phyloP scores from a whole-genome alignment of 1,140 invertebrate genomes.

The Brachionus asplanchnoidis region DNA sequence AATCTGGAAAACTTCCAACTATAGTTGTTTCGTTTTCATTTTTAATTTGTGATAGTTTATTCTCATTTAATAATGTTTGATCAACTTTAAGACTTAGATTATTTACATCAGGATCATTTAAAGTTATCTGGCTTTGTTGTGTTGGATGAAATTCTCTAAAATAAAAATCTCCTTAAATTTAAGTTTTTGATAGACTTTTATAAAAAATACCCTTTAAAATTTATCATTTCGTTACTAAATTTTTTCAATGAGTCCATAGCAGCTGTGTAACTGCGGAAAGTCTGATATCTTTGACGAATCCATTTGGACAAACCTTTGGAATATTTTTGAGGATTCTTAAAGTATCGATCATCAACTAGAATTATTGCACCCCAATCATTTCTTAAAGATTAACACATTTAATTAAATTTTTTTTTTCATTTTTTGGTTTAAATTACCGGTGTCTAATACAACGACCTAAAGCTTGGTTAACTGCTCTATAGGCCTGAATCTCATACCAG shows the following conservation, averaged over 20 bases:
- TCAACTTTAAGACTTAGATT: neutral
- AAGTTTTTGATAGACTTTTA: neutral
- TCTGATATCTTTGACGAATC: constrained; percentile 20
- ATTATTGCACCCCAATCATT: constrained; percentile 90
- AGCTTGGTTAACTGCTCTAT: constrained; percentile 60
- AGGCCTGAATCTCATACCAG: constrained; percentile 73
- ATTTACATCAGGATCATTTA: neutral
- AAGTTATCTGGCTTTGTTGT: neutral
- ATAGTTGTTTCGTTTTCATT: neutral
- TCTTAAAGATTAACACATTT: neutral
- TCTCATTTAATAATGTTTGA: neutral
- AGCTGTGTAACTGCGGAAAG: neutral
- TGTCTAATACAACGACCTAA: constrained; percentile 67
- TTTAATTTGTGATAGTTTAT: neutral
- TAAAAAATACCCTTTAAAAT: neutral
- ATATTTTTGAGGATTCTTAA: constrained; percentile 40
- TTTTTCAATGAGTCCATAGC: constrained; percentile 33
- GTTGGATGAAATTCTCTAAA: constrained; percentile 17
- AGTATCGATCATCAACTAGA: constrained; percentile 72
- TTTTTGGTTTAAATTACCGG: constrained; percentile 49
- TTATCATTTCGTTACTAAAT: constrained; percentile 21
- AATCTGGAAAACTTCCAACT: neutral
- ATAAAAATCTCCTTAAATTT: neutral
- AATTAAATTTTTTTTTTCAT: neutral
- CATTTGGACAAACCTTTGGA: constrained; percentile 29